Percentiles rank a stretch among this genome's conserved stretches.
Evolutionary conservation across 2,113 vertebrate genomes (phyloP).

Genomic region (Murina feae): DNA sequence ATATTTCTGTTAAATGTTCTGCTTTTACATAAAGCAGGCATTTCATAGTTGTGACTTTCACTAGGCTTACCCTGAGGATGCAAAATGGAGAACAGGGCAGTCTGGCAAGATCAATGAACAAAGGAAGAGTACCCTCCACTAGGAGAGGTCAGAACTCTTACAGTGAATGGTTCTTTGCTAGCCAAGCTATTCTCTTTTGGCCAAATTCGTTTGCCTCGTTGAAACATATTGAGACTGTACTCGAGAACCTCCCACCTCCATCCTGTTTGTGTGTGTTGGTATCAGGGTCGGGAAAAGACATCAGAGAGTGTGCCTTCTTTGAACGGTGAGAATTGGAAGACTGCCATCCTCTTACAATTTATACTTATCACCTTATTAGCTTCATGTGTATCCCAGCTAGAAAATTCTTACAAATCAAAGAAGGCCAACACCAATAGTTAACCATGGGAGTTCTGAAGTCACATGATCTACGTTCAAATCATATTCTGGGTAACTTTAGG

Average conservation of each 20-base stretch:
- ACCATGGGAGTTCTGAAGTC: neutral
- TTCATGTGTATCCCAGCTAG: neutral
- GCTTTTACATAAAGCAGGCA: neutral
- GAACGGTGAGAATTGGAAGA: neutral
- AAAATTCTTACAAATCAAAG: neutral
- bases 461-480: neutral
- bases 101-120: neutral
- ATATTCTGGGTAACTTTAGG: neutral
- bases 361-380: neutral
- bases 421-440: neutral
- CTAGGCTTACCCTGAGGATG: neutral
- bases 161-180: neutral
- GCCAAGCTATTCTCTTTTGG: neutral
- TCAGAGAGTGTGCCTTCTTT: neutral
- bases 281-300: neutral
- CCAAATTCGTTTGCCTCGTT: neutral
- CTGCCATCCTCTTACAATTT: neutral
- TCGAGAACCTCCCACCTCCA: neutral
- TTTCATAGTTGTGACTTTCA: slow-evolving; percentile 5
- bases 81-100: neutral
- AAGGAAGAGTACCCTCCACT: neutral
- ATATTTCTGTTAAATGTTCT: neutral
- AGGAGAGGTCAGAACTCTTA: neutral
- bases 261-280: neutral
- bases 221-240: neutral